Evolutionary conservation across 2,113 vertebrate genomes (phyloP), one percentile per base, ranked within the genome.

Genomic region (Ptilonorhynchus violaceus): DNA sequence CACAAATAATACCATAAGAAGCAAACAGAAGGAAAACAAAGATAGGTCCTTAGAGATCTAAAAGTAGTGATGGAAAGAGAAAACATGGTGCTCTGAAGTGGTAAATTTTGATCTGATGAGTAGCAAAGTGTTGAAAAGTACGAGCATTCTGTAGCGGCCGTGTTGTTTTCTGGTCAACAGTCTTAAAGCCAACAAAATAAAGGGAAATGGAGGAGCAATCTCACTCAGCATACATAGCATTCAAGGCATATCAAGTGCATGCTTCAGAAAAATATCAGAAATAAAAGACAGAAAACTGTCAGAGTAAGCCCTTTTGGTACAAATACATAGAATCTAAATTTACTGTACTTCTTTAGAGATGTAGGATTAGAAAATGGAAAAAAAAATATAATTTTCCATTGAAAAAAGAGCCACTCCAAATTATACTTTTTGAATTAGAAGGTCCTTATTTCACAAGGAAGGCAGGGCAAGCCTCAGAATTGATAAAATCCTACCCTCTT

Each of bases 21-120:
- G 11, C 31, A 96, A 94, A 94, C 42, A n/a, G n/a, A 94, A 89
- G 21, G 24, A 62, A 83, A 79, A 53, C 15, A 90, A 88, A 75
- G 21, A 60, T 39, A 59, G 28, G 46, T 46, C 41, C 47, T 60
- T 79, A 21, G 41, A 58, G 81, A 87, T 70, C 39, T 85, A 42
- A 68, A 87, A 91, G 58, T 28, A 2, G 6, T 75, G 81, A 79
- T 35, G 50, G 30, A 79, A 79, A 95, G 19, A 64, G 47, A 84
- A 94, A 95, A 47, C 28, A 47, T 35, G 25, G 73, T 46, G 12
- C 28, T 73, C 47, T 79, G 68, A 91, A 95, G 75, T 84, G 39
- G 64, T 76, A 46, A 31, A 73, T 72, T 91, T 93, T 87, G 80
- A 56, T 62, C 56, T 80, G 70, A 64, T 44, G 31, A 92, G 78